These are phyloP conservation scores for Dendroctonus ponderosae DNA, from an alignment of 1,140 invertebrate genomes.

Conservation along the genomic window DNA sequence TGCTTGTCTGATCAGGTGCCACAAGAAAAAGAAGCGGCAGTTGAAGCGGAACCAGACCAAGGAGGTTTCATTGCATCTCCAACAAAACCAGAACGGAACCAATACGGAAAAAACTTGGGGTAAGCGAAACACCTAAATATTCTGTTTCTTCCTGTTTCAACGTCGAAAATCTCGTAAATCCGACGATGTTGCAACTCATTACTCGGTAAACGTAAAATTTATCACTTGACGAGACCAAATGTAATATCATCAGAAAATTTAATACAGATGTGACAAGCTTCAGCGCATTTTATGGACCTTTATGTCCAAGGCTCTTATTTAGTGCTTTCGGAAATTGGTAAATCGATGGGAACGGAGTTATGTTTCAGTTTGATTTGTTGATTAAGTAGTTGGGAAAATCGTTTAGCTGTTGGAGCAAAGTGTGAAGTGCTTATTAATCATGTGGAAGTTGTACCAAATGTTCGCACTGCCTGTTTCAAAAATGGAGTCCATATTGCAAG, in stretches of 20 bases:
- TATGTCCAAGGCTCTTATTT: not conserved
- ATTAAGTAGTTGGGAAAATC: no score
- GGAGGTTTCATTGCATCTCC: conserved; percentile 15
- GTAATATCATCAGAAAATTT: conserved; percentile 4
- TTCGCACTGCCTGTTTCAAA: no score
- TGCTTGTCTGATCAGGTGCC: conserved; percentile 61
- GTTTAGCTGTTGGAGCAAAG: no score
- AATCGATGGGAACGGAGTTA: no score
- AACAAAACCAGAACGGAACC: conserved; percentile 34
- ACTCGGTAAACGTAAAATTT: conserved; percentile 5
- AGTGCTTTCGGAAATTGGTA: not conserved
- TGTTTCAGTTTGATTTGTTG: no score
- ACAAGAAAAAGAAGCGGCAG: conserved; percentile 49
- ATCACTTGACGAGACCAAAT: conserved; percentile 3
- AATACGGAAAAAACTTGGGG: conserved; percentile 32
- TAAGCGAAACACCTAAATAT: not conserved
- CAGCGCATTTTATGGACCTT: conserved; percentile 1
- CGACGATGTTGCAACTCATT: not conserved
- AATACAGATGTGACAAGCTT: not conserved
- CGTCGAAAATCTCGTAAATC: conserved; percentile 1
- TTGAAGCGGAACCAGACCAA: conserved; percentile 39
- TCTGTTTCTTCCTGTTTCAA: not conserved
- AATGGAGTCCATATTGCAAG: no score
- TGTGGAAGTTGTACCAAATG: no score
- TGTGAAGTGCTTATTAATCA: no score